Percentiles rank a stretch among this genome's conserved stretches.
Evolutionary conservation across 2,888 invertebrate genomes (phyloP).

Genomic region (Scelioninae gen. 2): DNA sequence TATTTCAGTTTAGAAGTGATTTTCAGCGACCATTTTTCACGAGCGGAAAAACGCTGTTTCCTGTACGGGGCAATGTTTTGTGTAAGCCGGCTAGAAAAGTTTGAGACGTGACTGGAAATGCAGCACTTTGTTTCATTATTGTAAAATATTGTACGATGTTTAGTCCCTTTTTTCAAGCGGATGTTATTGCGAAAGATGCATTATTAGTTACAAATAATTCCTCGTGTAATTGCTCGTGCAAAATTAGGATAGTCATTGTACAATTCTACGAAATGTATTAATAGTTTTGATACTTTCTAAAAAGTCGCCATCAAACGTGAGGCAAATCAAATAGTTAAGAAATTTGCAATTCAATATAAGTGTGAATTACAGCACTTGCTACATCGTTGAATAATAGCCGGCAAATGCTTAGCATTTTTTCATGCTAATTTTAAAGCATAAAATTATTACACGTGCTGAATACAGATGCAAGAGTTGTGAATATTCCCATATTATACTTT

Average conservation of each 20-base stretch:
- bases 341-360: slow-evolving; percentile 40
- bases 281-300: slow-evolving; percentile 34
- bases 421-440: slow-evolving; percentile 26
- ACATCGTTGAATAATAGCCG: slow-evolving; percentile 32
- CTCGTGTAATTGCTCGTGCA: neutral
- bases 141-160: no score
- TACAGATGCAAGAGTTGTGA: slow-evolving; percentile 8
- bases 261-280: slow-evolving; percentile 14
- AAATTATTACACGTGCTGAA: slow-evolving; percentile 20
- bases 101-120: neutral
- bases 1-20: slow-evolving; percentile 21
- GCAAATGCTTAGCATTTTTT: slow-evolving; percentile 20
- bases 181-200: neutral
- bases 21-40: slow-evolving; percentile 1
- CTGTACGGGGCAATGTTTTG: slow-evolving; percentile 10
- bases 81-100: neutral
- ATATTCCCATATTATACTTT: slow-evolving; percentile 1
- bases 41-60: slow-evolving; percentile 18
- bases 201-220: neutral
- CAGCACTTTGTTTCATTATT: no score
- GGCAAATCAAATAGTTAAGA: slow-evolving; percentile 32
- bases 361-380: slow-evolving; percentile 34
- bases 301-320: slow-evolving; percentile 8
- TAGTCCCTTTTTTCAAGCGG: no score
- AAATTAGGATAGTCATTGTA: slow-evolving; percentile 12